Evolutionary conservation across 2,797 vertebrate species (phyloP).

Genomic region (Anguilla megastoma): DNA sequence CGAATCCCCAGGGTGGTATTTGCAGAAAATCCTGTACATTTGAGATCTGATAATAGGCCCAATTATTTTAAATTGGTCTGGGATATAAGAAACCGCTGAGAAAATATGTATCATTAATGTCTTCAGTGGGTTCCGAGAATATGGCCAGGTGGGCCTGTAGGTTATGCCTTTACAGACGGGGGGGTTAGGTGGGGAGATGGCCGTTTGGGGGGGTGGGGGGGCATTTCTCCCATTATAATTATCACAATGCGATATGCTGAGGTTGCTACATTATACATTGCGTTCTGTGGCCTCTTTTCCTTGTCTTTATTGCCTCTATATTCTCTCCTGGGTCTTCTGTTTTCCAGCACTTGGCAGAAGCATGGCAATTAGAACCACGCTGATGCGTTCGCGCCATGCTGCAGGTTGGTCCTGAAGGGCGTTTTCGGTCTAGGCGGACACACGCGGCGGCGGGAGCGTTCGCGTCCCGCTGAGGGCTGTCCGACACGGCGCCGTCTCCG

Average conservation of each 20-base stretch:
- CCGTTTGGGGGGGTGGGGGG: neutral
- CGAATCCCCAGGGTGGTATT: neutral
- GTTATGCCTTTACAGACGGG: neutral
- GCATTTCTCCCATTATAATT: neutral
- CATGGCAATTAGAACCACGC: neutral
- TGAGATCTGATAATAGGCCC: neutral
- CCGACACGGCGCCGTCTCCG: neutral
- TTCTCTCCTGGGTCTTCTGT: neutral
- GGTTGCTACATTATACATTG: neutral
- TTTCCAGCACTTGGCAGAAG: neutral
- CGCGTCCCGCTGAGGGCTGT: neutral
- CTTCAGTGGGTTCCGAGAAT: neutral
- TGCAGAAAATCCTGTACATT: neutral
- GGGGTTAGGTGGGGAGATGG: neutral
- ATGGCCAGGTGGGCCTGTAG: neutral
- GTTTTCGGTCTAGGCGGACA: neutral
- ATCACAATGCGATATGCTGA: slow-evolving; percentile 1
- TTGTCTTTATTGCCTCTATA: neutral
- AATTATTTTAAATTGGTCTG: slow-evolving; percentile 20
- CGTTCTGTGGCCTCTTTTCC: neutral
- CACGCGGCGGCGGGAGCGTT: neutral
- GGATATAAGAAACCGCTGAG: neutral
- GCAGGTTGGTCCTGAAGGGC: neutral
- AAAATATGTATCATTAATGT: neutral
- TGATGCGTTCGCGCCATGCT: neutral